A percentile compares a stretch with the other conserved stretches of the same genome.
Evolutionary conservation across 2,888 invertebrate genomes (phyloP).

Genomic region (Prosapia bicincta): DNA sequence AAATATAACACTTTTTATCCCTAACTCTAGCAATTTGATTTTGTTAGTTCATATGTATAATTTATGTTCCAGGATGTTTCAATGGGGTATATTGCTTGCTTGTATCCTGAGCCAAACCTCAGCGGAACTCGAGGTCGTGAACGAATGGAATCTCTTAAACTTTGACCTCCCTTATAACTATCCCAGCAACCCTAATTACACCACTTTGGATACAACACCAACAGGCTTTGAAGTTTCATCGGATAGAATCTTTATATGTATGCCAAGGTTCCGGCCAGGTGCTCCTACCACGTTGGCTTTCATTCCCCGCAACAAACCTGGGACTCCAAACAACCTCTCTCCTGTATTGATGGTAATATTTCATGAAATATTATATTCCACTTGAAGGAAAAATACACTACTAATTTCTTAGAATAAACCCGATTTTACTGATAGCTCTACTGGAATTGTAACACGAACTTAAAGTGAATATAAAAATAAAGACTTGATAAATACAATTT

Average conservation of each 20-base stretch:
- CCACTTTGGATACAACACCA: conserved; percentile 70
- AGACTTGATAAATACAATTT: no score
- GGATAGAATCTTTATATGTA: conserved; percentile 70
- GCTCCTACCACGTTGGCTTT: conserved; percentile 71
- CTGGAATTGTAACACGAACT: no score
- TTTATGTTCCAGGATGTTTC: conserved; percentile 14
- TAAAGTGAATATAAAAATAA: no score
- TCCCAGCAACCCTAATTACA: conserved; percentile 53
- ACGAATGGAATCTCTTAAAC: conserved; percentile 66
- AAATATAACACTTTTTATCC: no score
- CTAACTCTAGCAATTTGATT: no score
- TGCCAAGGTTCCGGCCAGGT: conserved; percentile 69
- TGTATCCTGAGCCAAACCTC: conserved; percentile 28
- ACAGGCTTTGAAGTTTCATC: conserved; percentile 72
- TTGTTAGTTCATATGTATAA: no score
- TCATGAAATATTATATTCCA: no score
- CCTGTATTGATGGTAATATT: conserved; percentile 55
- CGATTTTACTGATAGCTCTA: no score
- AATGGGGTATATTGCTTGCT: not conserved
- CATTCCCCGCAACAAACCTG: conserved; percentile 60
- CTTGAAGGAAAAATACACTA: no score
- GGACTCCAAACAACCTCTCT: conserved; percentile 45
- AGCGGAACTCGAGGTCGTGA: conserved; percentile 57
- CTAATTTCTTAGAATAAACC: no score
- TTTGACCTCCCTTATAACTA: conserved; percentile 63